Percentiles rank a stretch among this genome's conserved stretches.
phyloP scores from a whole-genome alignment of 2,888 invertebrate species.

The Stratiomys singularior region DNA sequence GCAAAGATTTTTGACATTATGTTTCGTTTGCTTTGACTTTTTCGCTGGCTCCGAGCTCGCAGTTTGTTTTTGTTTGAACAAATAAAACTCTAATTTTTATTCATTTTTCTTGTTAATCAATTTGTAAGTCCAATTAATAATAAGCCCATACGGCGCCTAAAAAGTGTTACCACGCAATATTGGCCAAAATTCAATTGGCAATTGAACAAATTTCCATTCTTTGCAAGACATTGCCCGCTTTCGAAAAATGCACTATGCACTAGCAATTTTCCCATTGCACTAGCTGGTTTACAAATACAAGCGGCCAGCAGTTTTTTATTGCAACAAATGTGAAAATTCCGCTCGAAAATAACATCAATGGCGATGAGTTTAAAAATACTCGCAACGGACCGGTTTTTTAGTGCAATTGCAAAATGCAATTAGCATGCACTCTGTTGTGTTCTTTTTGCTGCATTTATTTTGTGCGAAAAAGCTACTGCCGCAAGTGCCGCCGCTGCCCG shows the following conservation, averaged over 20 bases:
- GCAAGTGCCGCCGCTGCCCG: background rate
- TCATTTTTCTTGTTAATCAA: no score
- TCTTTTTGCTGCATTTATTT: background rate
- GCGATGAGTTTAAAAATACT: conserved; percentile 25
- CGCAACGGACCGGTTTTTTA: conserved; percentile 32
- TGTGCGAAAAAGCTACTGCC: background rate
- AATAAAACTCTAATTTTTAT: no score
- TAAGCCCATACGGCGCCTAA: no score
- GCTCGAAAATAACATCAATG: conserved; percentile 19
- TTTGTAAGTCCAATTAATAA: no score
- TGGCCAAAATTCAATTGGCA: no score
- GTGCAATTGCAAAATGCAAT: conserved; percentile 31
- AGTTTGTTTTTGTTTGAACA: no score
- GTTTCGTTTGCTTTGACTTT: no score
- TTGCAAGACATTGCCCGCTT: background rate
- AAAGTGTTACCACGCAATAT: no score
- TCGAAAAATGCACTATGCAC: background rate
- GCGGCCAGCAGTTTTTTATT: conserved; percentile 20
- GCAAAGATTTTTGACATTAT: no score
- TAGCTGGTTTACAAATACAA: background rate
- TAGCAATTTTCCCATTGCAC: background rate
- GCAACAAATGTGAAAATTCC: conserved; percentile 11
- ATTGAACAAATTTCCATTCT: background rate
- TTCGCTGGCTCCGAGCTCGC: no score
- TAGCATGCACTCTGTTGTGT: background rate